Conservation (phyloP, 2,888 invertebrate species). For the Lepidonotus clava region DNA sequence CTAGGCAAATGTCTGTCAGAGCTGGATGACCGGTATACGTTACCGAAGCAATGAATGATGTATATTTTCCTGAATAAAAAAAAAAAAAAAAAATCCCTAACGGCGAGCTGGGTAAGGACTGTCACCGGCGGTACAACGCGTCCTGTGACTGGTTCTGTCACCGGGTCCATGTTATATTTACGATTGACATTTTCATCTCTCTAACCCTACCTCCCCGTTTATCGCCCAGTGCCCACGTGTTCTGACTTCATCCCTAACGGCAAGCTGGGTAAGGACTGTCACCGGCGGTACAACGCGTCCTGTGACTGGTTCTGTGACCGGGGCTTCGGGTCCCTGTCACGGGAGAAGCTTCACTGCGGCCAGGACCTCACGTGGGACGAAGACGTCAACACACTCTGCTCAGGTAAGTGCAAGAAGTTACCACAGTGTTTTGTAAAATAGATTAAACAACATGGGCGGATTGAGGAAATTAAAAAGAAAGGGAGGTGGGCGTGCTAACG, state of each 20-base stretch:
- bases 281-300: slow-evolving; percentile 25
- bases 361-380: slow-evolving; percentile 57
- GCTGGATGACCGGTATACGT: too few relatives aligned
- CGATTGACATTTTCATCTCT: too few relatives aligned
- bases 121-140: slow-evolving; percentile 45
- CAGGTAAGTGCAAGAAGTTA: too few relatives aligned
- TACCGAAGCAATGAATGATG: too few relatives aligned
- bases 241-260: slow-evolving; percentile 47
- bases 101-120: slow-evolving; percentile 34
- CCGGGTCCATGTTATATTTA: slow-evolving; percentile 50
- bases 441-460: too few relatives aligned
- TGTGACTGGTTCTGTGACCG: slow-evolving; percentile 53
- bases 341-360: slow-evolving; percentile 32
- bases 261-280: slow-evolving; percentile 35
- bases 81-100: too few relatives aligned
- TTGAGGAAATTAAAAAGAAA: too few relatives aligned
- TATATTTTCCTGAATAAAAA: too few relatives aligned
- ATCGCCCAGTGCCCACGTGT: slow-evolving; percentile 52
- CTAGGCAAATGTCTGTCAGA: too few relatives aligned
- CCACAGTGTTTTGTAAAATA: too few relatives aligned
- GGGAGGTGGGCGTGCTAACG: too few relatives aligned
- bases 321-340: slow-evolving; percentile 45
- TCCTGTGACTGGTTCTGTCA: slow-evolving; percentile 52
- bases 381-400: slow-evolving; percentile 52
- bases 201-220: too few relatives aligned